These are phyloP conservation scores for Typhlichthys subterraneus DNA, from an alignment of 2,797 vertebrate genomes.

Conservation along the genomic window DNA sequence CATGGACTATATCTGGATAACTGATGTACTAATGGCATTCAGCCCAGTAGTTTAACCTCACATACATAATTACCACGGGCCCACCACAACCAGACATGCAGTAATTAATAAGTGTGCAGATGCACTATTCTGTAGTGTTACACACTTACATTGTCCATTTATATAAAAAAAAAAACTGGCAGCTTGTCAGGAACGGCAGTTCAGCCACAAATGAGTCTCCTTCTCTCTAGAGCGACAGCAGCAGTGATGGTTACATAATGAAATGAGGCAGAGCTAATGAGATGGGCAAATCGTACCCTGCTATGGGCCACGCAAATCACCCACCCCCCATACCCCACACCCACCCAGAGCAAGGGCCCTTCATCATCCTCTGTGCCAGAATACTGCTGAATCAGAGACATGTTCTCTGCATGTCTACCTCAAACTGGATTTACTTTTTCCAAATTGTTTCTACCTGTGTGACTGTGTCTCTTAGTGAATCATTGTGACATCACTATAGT, in stretches of 20 bases:
- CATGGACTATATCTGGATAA: slow-evolving; percentile 52
- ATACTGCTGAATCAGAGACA: slow-evolving; percentile 69
- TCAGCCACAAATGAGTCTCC: slow-evolving; percentile 23
- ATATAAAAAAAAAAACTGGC: slow-evolving; percentile 18
- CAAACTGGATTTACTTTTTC: neutral
- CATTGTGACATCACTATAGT: slow-evolving; percentile 17
- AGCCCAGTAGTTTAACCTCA: slow-evolving; percentile 32
- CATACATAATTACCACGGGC: slow-evolving; percentile 57
- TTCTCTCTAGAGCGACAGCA: slow-evolving; percentile 26
- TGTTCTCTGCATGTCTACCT: slow-evolving; percentile 21
- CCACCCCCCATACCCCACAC: slow-evolving; percentile 13
- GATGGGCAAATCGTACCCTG: slow-evolving; percentile 54
- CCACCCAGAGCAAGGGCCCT: slow-evolving; percentile 35
- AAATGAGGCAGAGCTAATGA: slow-evolving; percentile 74
- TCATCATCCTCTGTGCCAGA: slow-evolving; percentile 56
- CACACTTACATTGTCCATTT: slow-evolving; percentile 20
- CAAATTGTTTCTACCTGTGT: neutral
- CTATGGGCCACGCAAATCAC: slow-evolving; percentile 19
- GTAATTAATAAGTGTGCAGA: slow-evolving; percentile 38
- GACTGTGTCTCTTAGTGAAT: slow-evolving; percentile 1
- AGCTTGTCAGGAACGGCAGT: slow-evolving; percentile 6
- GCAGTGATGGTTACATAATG: slow-evolving; percentile 65
- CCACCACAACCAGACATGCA: slow-evolving; percentile 34
- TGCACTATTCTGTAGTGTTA: slow-evolving; percentile 30
- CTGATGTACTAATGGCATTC: slow-evolving; percentile 55